These are phyloP conservation scores for Psilopsiagon aurifrons DNA, from an alignment of 2,113 vertebrate species.

Conservation along the genomic window DNA sequence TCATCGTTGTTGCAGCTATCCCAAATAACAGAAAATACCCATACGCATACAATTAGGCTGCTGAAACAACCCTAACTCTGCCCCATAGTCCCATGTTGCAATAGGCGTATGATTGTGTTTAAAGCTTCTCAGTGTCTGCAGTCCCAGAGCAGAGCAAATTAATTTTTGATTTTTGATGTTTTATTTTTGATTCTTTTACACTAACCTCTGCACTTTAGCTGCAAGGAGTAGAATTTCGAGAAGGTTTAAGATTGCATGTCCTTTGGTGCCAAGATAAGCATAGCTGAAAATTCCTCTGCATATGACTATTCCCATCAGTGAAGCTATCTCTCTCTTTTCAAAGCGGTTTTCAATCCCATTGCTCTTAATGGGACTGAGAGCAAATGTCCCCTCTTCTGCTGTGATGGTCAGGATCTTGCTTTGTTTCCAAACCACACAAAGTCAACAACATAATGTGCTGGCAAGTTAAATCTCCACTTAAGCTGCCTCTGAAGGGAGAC, in stretches of 20 bases:
- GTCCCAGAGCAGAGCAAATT: conserved; percentile 11
- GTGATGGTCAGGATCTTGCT: not conserved
- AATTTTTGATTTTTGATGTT: not conserved
- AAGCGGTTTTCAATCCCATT: not conserved
- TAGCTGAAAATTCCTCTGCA: not conserved
- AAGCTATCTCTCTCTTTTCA: not conserved
- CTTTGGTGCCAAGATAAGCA: not conserved
- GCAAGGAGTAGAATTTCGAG: not conserved
- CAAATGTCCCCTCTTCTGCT: not conserved
- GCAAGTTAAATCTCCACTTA: not conserved
- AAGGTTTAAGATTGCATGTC: not conserved
- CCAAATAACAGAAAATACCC: not conserved
- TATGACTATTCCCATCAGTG: not conserved
- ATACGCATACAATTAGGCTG: not conserved
- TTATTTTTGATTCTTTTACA: not conserved
- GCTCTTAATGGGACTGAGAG: not conserved
- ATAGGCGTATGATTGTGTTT: not conserved
- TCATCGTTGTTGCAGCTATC: not conserved
- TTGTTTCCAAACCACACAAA: not conserved
- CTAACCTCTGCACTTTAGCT: not conserved
- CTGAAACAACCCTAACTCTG: not conserved
- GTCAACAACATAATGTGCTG: not conserved
- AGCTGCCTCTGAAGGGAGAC: not conserved
- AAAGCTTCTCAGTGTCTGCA: not conserved
- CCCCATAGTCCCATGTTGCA: not conserved